These are phyloP conservation scores for Zingel zingel DNA, from an alignment of 2,113 vertebrate genomes.

Conservation along the genomic window DNA sequence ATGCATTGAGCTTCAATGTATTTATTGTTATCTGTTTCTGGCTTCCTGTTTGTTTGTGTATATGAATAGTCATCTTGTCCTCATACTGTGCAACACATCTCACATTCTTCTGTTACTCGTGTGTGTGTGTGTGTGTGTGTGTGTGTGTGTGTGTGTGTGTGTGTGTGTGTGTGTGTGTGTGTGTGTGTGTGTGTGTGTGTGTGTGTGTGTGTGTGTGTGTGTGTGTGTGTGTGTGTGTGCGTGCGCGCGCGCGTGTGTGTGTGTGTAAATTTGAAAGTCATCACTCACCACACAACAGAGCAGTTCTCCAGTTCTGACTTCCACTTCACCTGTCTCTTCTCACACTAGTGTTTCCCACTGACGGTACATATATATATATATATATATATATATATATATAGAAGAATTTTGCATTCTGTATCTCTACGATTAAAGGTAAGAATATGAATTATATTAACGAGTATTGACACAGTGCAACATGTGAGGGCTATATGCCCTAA, in stretches of 20 bases:
- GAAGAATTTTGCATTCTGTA: neutral
- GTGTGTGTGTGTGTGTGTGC: neutral
- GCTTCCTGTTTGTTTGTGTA: slow-evolving; percentile 22
- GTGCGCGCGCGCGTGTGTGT: neutral
- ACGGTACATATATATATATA: neutral
- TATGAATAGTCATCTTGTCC: neutral
- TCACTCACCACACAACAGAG: neutral
- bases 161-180: neutral
- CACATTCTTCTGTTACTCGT: neutral
- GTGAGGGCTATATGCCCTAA: neutral
- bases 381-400: neutral
- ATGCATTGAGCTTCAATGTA: slow-evolving; percentile 45
- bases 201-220: neutral
- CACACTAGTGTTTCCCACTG: neutral
- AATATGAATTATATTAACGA: neutral
- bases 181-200: neutral
- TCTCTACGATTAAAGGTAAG: slow-evolving; percentile 54
- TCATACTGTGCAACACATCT: neutral
- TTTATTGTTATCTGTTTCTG: slow-evolving; percentile 18
- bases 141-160: neutral
- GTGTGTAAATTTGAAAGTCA: neutral
- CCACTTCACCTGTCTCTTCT: neutral
- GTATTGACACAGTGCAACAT: neutral
- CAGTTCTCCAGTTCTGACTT: slow-evolving; percentile 39
- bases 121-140: neutral